Base-by-base conservation (phyloP, 2,888 invertebrate genomes). In the Cryptocheilus praepositus region DNA sequence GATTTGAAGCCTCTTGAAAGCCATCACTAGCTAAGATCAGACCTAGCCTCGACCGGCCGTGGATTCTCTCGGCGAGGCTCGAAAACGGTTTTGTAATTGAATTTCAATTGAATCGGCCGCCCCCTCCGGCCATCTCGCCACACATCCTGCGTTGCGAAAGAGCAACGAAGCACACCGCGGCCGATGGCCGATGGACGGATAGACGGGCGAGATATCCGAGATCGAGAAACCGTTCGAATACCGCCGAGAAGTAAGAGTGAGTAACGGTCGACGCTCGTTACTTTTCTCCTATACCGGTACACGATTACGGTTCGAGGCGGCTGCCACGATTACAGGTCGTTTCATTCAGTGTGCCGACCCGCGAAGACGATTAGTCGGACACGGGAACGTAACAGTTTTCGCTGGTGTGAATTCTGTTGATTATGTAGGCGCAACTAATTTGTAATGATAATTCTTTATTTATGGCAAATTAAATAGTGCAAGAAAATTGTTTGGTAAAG, bases 41-140 rank as follows among this genome's bases (percentile, higher is more conserved):
- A 5, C 25, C 25, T 3, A 25, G 25, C 25, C 25, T 25, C 25
- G 25, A 5, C 25, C 25, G 36, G 36, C 36, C 8, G 13, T 4
- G 7, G 1, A 8, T 11, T 36, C 36, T 36, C 36, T 36, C 36
- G 1, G 19, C 58, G 22, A 21, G 68, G 55, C 71, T 76, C 63
- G 62, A 66, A 71, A 77, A 67, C 58, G 65, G 75, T 80, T 74
- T 77, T 79, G 74, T 75, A 80, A 81, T 77, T 75, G 80, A 81
- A 80, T 78, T 77, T 81, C 74, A 68, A 80, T 77, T 59, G 69
- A 70, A 71, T 73, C 71, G 58, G 65, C 46, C 36, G 36, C 36
- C 36, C 68, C 67, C 68, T 56, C 53, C 57, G 61, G 65, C 36
- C 72, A 65, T 68, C 72, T 70, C 69, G 61, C 65, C 25, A 57